Evolutionary conservation across 1,140 invertebrate genomes (phyloP), one percentile per base, ranked within the genome.

Genomic region (Papilio machaon): DNA sequence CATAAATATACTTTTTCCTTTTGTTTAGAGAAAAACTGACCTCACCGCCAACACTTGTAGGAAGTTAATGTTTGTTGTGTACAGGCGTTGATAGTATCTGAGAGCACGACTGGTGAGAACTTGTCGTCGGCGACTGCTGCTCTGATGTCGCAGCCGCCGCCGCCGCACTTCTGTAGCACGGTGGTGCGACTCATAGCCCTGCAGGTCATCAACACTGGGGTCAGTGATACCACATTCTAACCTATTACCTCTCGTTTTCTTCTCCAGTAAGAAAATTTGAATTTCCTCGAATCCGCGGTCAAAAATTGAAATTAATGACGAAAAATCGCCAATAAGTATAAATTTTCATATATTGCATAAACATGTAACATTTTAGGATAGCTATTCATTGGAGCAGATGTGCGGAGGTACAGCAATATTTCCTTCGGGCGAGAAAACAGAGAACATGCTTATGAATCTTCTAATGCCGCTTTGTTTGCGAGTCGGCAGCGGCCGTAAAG

Each of bases 401-500:
- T 99, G 98, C 94, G 98, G 98, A 70, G 97, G 98, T 35, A 97
- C 96, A 75, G 96, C 97, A 4, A 96, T 98, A 85, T 99, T 99
- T 88, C 96, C 97, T n/a, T 97, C 97, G 13, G 97, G 97, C 89
- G 98, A 99, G 81, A 98, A 99, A 91, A 97, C 98, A 11, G 98
- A 99, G 95, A 98, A 98, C 86, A 97, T 99, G 95, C 95, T 99
- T 6, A 97, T 99, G 95, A 99, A 99, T 95, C 96, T 99, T 81
- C 96, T 99, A 54, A 97, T 99, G 95, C 99, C 99, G 2, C 95
- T 99, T 73, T 99, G 99, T 95, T 95, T 99, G 75, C 95, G 98
- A 85, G 97, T 99, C 43, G 99, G 98, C 43, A 98, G 97, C 92
- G 98, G 98, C 73, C 95, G 98, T 82, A 98, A 98, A 96, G 98